Conservation (phyloP, 2,888 invertebrate species). For the Syrista parreyssii region DNA sequence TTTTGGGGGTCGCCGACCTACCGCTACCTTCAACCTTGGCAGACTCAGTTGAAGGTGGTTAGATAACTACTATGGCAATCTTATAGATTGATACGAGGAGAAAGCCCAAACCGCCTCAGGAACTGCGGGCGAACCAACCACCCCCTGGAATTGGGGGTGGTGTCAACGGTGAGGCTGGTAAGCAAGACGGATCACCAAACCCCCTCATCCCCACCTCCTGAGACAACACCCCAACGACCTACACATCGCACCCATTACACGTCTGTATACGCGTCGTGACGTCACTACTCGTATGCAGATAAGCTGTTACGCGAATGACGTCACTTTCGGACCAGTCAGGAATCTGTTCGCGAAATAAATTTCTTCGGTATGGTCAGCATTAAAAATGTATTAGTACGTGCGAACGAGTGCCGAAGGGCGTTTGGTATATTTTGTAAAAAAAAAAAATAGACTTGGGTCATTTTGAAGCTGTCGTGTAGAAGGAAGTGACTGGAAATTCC, state of each 20-base stretch:
- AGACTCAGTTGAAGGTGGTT: background rate
- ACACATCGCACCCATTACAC: constrained; percentile 41
- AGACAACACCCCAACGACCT: constrained; percentile 42
- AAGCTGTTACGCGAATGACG: constrained; percentile 16
- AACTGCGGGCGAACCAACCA: background rate
- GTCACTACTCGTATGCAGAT: constrained; percentile 37
- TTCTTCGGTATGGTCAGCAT: background rate
- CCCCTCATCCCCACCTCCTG: constrained; percentile 47
- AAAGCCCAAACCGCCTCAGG: background rate
- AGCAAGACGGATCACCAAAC: constrained; percentile 59
- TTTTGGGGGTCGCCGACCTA: background rate
- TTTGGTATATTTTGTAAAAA: too few relatives aligned
- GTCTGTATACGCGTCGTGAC: constrained; percentile 30
- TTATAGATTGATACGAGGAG: background rate
- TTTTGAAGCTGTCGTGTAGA: background rate
- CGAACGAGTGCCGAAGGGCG: too few relatives aligned
- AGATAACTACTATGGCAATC: background rate
- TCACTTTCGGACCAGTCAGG: background rate
- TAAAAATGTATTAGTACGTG: background rate
- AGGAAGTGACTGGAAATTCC: background rate
- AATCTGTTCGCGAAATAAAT: background rate
- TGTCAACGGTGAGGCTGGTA: constrained; percentile 52
- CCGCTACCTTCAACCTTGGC: background rate
- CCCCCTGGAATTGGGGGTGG: constrained; percentile 34
- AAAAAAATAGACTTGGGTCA: background rate